Conservation (phyloP, 2,888 invertebrate species). For the Brenthis ino region DNA sequence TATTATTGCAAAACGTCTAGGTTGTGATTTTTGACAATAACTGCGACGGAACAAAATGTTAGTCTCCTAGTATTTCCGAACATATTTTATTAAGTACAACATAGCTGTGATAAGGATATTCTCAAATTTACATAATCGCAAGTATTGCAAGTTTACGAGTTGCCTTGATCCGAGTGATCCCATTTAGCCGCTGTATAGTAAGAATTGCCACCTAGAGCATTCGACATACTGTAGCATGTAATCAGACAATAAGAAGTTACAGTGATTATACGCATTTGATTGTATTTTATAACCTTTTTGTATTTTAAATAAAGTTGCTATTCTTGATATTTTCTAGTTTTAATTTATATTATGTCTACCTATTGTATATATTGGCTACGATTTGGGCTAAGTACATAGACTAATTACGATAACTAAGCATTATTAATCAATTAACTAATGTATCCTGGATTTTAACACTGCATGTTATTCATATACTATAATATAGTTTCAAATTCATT, state of each 20-base stretch:
- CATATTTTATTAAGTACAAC: conserved; percentile 42
- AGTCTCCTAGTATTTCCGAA: conserved; percentile 15
- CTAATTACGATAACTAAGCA: conserved; percentile 12
- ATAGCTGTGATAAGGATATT: conserved; percentile 47
- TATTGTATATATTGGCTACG: conserved; percentile 11
- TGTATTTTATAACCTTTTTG: conserved; percentile 82
- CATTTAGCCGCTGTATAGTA: conserved; percentile 43
- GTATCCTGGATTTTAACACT: conserved; percentile 36
- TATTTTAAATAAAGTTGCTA: conserved; percentile 82
- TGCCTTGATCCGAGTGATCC: conserved; percentile 36
- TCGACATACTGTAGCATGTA: conserved; percentile 60
- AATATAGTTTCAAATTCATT: conserved; percentile 37
- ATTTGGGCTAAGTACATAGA: conserved; percentile 22
- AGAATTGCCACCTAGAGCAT: conserved; percentile 65
- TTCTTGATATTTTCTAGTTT: conserved; percentile 72
- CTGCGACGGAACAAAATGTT: conserved; percentile 21
- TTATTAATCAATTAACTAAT: conserved; percentile 24
- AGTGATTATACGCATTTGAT: conserved; percentile 81
- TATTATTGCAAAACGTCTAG: conserved; percentile 60
- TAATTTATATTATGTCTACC: conserved; percentile 38
- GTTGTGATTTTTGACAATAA: conserved; percentile 59
- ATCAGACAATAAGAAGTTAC: conserved; percentile 69
- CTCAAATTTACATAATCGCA: conserved; percentile 34
- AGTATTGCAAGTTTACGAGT: conserved; percentile 18
- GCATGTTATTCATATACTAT: conserved; percentile 42